phyloP scores from a whole-genome alignment of 2,797 vertebrate genomes.

The Neoniphon sammara region DNA sequence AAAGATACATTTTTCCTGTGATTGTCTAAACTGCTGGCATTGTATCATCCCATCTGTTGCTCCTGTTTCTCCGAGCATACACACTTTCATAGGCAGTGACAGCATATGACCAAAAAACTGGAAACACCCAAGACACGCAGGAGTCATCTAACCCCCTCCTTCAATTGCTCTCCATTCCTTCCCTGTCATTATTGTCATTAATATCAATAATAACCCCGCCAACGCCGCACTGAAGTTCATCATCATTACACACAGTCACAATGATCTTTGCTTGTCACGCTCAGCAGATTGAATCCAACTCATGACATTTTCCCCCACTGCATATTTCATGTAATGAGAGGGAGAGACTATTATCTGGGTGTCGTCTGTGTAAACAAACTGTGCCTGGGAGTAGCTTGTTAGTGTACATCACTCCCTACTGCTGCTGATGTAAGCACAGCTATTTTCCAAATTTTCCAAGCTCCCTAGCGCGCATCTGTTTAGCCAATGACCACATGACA shows the following conservation, averaged over 20 bases:
- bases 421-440: slow-evolving; percentile 72
- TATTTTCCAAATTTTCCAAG: slow-evolving; percentile 61
- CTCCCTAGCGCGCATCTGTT: slow-evolving; percentile 52
- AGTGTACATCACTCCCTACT: slow-evolving; percentile 64
- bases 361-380: slow-evolving; percentile 77
- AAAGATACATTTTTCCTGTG: neutral
- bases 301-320: slow-evolving; percentile 70
- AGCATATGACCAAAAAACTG: too few species aligned
- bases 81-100: neutral
- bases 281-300: slow-evolving; percentile 68
- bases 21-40: neutral
- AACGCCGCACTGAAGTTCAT: slow-evolving; percentile 43
- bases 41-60: neutral
- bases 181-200: slow-evolving; percentile 36
- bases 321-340: slow-evolving; percentile 77
- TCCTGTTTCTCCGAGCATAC: neutral
- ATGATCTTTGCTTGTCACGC: slow-evolving; percentile 60
- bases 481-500: slow-evolving; percentile 55
- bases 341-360: slow-evolving; percentile 75
- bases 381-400: slow-evolving; percentile 70
- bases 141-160: neutral
- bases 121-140: neutral
- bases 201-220: slow-evolving; percentile 57
- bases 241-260: slow-evolving; percentile 59
- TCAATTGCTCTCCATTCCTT: slow-evolving; percentile 47